phyloP scores from a whole-genome alignment of 2,888 invertebrate genomes.

The Lagria hirta region DNA sequence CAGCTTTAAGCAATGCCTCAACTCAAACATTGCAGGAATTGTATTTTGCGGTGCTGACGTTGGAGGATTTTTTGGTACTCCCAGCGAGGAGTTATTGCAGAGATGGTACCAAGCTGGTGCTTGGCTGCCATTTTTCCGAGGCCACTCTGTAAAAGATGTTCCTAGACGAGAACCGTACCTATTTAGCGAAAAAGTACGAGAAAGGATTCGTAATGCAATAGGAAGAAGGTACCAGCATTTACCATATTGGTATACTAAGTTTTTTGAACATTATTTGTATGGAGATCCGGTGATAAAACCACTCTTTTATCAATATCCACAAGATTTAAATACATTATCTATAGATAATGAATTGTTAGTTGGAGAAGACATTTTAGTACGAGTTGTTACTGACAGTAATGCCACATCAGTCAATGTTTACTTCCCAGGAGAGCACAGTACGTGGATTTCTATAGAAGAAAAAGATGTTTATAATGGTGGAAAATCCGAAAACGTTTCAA shows the following conservation, averaged over 20 bases:
- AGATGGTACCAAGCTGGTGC: conserved; percentile 72
- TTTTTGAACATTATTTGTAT: conserved; percentile 79
- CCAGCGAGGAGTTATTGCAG: conserved; percentile 84
- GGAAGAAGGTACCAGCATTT: conserved; percentile 81
- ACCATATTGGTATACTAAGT: conserved; percentile 87
- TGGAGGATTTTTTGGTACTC: conserved; percentile 95
- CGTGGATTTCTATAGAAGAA: conserved; percentile 64
- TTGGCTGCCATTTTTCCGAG: conserved; percentile 92
- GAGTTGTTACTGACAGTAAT: conserved; percentile 78
- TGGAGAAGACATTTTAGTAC: conserved; percentile 71
- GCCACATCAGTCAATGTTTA: conserved; percentile 75
- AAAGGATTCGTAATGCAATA: conserved; percentile 65
- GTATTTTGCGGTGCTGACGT: conserved; percentile 94
- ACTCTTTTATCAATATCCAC: conserved; percentile 83
- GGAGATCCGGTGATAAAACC: conserved; percentile 89
- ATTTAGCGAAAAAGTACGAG: conserved; percentile 69
- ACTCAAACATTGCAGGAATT: conserved; percentile 70
- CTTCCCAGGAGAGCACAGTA: conserved; percentile 71
- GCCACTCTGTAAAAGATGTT: conserved; percentile 93
- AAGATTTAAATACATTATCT: conserved; percentile 71
- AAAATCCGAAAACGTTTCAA: conserved; percentile 9
- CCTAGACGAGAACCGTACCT: conserved; percentile 95
- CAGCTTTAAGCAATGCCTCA: conserved; percentile 87
- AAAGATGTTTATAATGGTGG: conserved; percentile 2
- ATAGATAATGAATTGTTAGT: conserved; percentile 81